Conservation (phyloP, 2,113 vertebrate genomes). For the Cnemophilus loriae region DNA sequence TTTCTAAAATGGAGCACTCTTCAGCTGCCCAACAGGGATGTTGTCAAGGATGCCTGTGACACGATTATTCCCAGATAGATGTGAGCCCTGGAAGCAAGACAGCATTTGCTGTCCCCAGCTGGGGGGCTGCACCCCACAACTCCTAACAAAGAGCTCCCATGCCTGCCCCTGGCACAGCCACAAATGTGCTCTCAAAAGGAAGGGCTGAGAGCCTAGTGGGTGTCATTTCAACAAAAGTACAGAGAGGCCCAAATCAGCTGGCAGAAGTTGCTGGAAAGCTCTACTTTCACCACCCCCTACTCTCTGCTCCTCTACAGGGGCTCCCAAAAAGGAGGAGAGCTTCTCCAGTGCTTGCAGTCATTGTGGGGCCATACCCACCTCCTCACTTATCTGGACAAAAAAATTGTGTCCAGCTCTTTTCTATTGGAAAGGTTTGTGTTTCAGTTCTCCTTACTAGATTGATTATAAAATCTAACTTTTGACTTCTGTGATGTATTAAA, state of each 20-base stretch:
- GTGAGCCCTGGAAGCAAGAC: neutral
- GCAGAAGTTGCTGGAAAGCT: neutral
- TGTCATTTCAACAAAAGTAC: neutral
- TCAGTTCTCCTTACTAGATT: neutral
- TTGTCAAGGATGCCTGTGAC: neutral
- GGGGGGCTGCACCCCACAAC: neutral
- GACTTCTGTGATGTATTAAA: neutral
- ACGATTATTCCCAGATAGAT: neutral
- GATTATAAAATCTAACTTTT: neutral
- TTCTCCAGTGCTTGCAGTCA: neutral
- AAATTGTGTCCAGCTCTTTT: neutral
- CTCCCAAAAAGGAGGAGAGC: neutral
- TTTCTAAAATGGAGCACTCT: neutral
- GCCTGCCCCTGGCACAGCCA: neutral
- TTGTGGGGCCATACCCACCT: neutral
- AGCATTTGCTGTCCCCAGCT: neutral
- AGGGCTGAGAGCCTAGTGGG: neutral
- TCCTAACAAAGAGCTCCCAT: neutral
- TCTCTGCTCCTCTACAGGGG: neutral
- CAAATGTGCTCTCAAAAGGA: neutral
- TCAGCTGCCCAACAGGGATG: neutral
- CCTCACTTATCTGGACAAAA: neutral
- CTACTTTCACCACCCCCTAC: neutral
- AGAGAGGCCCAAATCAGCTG: neutral
- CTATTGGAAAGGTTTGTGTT: neutral